Evolutionary conservation across 2,113 vertebrate genomes (phyloP), one percentile per base, ranked within the genome.

Genomic region (Corythoichthys haematopterus): DNA sequence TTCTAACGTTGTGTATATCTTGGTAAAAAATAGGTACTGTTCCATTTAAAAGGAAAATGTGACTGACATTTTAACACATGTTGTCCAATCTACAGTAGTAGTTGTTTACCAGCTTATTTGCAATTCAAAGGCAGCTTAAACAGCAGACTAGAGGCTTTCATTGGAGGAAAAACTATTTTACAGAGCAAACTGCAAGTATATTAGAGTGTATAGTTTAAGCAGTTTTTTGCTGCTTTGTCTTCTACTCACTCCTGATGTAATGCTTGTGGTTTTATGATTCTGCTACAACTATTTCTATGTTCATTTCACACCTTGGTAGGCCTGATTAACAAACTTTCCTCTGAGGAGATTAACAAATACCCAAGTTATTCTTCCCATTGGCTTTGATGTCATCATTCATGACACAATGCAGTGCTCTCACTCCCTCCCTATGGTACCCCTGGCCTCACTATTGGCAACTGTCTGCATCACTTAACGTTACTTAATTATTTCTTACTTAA

Each of bases 371-470:
- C 64, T 46, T 62, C 64, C 12, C 68, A 69, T 56, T 61, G 58
- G 28, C 58, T 50, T 66, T 65, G 46, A 56, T 72, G 46, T 56
- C 52, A 36, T 20, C 28, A 63, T 69, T 40, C 13, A 47, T 45
- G 52, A 48, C 55, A 62, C 52, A 11, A 48, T 47, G 20, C 59
- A 45, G 63, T 70, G 43, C 48, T 45, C 38, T 62, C 37, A 14
- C 38, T 62, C 38, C 47, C 58, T 68, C 62, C n/a, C 61, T 71
- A 61, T 60, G 68, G 53, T 68, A 57, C 72, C 55, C 64, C 38
- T 28, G 55, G 65, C 76, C 16, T 85, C 80, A 75, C 84, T 71
- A 65, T 35, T 85, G 77, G 76, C 73, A 87, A 87, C 83, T 47
- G 56, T 69, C 65, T 66, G 64, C 43, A 73, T 68, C 48, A n/a